Evolutionary conservation across 2,797 vertebrate genomes (phyloP), one percentile per base, ranked within the genome.

Genomic region (Coendou prehensilis): DNA sequence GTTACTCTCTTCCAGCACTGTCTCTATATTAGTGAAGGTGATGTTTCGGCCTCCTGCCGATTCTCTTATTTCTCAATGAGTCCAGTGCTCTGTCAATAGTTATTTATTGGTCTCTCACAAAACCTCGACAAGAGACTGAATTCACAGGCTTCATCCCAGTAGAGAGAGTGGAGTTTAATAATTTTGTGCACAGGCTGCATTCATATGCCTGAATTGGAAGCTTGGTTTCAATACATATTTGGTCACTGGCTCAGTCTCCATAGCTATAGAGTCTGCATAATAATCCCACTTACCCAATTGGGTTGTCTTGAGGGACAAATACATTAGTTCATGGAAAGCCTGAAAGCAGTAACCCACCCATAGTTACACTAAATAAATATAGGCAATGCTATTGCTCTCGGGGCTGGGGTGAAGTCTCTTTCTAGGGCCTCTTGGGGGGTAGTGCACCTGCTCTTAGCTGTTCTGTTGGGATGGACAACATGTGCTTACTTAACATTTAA

Each of bases 21-120:
- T 78, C 61, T 73, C 73, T 76, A 2, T 50, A 2, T 59, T 92
- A 76, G 45, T 50, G 69, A 80, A 88, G 59, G 26, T 33, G 47
- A 67, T 59, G 28, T 18, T 87, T 67, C 73, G 45, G 33, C 37
- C 13, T 92, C 45, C 73, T 85, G 81, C 45, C 30, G 54, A 67
- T 63, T 88, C 79, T 89, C 52, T 82, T 69, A 61, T 54, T 96
- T 93, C 64, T 91, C 26, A 23, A 1, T 37, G 79, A 47, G 52
- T 78, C 84, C 64, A 85, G 64, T 93, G 37, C 37, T 92, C 45
- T 47, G 8, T 10, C 50, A 63, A n/a, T 18, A 87, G 5, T n/a
- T 75, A 22, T 56, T 28, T 73, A 28, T 18, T 94, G 61, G 3
- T 57, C 11, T 92, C 64, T 67, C 87, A 80, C 5, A 76, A 80